Evolutionary conservation across 2,797 vertebrate genomes (phyloP).

Genomic region (Enteromius mattozi): DNA sequence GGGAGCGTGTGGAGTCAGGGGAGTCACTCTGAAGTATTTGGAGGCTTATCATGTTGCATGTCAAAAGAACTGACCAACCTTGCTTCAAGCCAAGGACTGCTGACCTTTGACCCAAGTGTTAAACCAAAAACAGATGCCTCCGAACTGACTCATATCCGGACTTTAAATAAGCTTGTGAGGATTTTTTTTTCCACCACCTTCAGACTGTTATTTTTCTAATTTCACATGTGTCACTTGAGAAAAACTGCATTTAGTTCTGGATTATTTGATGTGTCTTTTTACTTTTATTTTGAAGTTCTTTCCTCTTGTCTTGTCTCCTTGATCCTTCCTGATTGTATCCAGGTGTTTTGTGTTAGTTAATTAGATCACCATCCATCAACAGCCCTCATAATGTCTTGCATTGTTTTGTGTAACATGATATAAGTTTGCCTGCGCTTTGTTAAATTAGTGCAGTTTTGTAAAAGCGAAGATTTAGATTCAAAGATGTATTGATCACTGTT

Average conservation of each 20-base stretch:
- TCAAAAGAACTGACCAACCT: slow-evolving; percentile 80
- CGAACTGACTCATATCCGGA: slow-evolving; percentile 88
- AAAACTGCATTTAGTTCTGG: neutral
- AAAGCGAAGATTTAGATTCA: slow-evolving; percentile 66
- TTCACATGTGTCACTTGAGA: neutral
- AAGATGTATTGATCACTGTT: slow-evolving; percentile 36
- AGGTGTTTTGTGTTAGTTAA: slow-evolving; percentile 50
- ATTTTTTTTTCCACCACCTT: slow-evolving; percentile 71
- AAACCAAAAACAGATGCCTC: slow-evolving; percentile 91
- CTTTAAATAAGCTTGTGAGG: slow-evolving; percentile 83
- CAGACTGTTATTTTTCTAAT: slow-evolving; percentile 48
- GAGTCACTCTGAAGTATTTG: slow-evolving; percentile 76
- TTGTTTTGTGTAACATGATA: slow-evolving; percentile 55
- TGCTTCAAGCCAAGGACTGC: slow-evolving; percentile 83
- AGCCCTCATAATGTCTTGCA: neutral
- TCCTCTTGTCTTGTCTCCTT: neutral
- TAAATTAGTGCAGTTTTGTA: slow-evolving; percentile 23
- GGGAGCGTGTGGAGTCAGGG: slow-evolving; percentile 65
- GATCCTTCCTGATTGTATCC: slow-evolving; percentile 51
- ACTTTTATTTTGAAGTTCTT: neutral
- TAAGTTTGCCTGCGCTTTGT: neutral
- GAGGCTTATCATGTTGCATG: slow-evolving; percentile 80
- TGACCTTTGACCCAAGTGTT: slow-evolving; percentile 84
- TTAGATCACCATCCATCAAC: slow-evolving; percentile 3
- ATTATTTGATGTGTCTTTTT: neutral